A percentile compares a stretch with the other conserved stretches of the same genome.
phyloP scores from a whole-genome alignment of 1,140 invertebrate species.

The Papilio machaon region DNA sequence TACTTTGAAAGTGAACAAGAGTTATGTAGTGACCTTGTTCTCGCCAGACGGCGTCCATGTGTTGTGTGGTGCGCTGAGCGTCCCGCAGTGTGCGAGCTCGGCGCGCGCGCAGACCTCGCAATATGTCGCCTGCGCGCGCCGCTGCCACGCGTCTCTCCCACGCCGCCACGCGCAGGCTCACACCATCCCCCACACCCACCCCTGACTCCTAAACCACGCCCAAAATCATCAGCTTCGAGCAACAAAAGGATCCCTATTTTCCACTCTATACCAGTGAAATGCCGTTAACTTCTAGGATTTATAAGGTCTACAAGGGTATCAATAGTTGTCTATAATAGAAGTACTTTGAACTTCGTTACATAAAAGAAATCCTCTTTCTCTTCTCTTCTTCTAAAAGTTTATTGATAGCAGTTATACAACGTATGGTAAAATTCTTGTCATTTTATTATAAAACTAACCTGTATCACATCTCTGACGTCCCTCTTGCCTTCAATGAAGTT shows the following conservation, averaged over 20 bases:
- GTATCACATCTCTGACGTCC: constrained; percentile 75
- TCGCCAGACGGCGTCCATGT: constrained; percentile 83
- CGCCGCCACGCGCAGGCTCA: constrained; percentile 83
- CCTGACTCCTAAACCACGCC: constrained; percentile 52
- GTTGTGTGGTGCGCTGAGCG: constrained; percentile 82
- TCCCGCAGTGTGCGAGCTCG: constrained; percentile 81
- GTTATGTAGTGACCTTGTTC: constrained; percentile 82
- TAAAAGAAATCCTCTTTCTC: no score
- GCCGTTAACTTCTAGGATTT: no score
- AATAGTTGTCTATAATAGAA: no score
- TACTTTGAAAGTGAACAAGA: not conserved
- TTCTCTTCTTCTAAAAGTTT: no score
- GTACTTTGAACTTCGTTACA: no score
- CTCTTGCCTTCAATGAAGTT: constrained; percentile 81
- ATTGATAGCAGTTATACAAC: not conserved
- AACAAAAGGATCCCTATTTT: no score
- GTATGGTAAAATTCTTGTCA: no score
- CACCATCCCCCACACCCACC: constrained; percentile 56
- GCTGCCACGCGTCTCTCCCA: constrained; percentile 85
- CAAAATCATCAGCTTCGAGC: not conserved
- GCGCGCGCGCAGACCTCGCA: constrained; percentile 81
- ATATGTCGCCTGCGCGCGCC: constrained; percentile 83
- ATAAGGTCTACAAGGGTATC: no score
- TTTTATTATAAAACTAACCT: constrained; percentile 58
- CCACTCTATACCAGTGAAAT: no score